A percentile compares a stretch with the other conserved stretches of the same genome.
Evolutionary conservation across 2,113 vertebrate genomes (phyloP).

Genomic region (Micronycteris hirsuta): DNA sequence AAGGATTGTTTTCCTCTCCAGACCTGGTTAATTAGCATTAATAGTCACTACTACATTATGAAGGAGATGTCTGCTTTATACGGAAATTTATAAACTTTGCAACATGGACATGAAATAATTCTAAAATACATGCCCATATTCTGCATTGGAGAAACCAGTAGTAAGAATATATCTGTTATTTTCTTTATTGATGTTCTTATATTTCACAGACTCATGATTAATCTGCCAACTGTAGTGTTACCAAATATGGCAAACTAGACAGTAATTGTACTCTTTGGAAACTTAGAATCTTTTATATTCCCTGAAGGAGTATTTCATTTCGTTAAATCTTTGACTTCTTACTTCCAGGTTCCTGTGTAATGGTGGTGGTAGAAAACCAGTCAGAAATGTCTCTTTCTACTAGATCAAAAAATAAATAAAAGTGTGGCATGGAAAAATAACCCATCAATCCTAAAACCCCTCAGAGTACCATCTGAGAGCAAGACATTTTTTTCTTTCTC

Average conservation of each 20-base stretch:
- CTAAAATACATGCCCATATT: neutral
- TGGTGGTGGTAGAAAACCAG: neutral
- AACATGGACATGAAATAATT: neutral
- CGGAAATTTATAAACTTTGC: neutral
- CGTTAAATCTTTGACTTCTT: conserved; percentile 49
- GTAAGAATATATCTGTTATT: neutral
- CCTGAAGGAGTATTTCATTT: conserved; percentile 12
- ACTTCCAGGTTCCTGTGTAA: conserved; percentile 4
- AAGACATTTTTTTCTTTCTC: conserved; percentile 40
- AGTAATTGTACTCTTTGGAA: conserved; percentile 14
- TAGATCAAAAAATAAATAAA: conserved; percentile 52
- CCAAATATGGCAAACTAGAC: neutral
- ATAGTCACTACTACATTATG: neutral
- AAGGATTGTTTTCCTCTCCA: neutral
- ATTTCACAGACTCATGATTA: neutral
- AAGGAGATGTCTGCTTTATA: neutral
- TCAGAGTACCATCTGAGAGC: neutral
- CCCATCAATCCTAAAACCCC: neutral
- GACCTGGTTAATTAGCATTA: neutral
- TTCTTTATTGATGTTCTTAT: neutral
- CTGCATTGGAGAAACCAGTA: neutral
- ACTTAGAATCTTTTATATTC: conserved; percentile 30
- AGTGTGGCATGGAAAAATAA: neutral
- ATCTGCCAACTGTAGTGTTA: neutral
- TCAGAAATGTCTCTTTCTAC: conserved; percentile 34